These are phyloP conservation scores for Pelobates cultripes DNA, from an alignment of 2,797 vertebrate genomes.

Conservation along the genomic window DNA sequence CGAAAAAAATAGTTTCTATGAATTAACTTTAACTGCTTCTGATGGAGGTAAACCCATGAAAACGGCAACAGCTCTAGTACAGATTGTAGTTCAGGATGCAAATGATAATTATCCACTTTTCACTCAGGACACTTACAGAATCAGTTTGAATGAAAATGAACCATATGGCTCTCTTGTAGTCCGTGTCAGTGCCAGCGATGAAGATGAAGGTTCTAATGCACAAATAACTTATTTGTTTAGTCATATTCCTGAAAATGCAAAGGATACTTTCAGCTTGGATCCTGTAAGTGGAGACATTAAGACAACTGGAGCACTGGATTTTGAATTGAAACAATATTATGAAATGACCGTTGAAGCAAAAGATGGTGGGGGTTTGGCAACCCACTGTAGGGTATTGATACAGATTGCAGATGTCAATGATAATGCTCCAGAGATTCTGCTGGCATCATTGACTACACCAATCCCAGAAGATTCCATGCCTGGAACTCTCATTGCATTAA, in stretches of 20 bases:
- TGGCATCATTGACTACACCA: constrained; percentile 83
- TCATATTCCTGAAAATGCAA: constrained; percentile 59
- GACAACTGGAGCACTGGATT: constrained; percentile 66
- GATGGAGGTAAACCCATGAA: constrained; percentile 20
- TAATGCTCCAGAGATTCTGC: constrained; percentile 85
- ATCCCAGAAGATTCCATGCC: constrained; percentile 83
- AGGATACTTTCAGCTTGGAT: constrained; percentile 66
- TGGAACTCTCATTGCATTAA: constrained; percentile 86
- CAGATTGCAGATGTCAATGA: constrained; percentile 89
- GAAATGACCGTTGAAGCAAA: constrained; percentile 69
- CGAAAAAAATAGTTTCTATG: constrained; percentile 72
- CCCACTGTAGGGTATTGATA: constrained; percentile 89
- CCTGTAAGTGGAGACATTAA: constrained; percentile 61
- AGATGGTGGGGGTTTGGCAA: constrained; percentile 83
- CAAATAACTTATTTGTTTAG: constrained; percentile 59
- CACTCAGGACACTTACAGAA: constrained; percentile 53
- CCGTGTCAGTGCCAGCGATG: constrained; percentile 77
- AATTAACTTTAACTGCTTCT: constrained; percentile 68
- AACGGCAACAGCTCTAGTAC: constrained; percentile 73
- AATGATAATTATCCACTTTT: constrained; percentile 80
- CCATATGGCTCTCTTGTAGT: constrained; percentile 74
- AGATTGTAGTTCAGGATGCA: constrained; percentile 75
- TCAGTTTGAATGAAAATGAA: constrained; percentile 62
- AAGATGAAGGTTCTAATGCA: constrained; percentile 77
- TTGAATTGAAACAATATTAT: constrained; percentile 70